These are phyloP conservation scores for Hemiprocne comata DNA, from an alignment of 2,113 vertebrate species.

Conservation along the genomic window DNA sequence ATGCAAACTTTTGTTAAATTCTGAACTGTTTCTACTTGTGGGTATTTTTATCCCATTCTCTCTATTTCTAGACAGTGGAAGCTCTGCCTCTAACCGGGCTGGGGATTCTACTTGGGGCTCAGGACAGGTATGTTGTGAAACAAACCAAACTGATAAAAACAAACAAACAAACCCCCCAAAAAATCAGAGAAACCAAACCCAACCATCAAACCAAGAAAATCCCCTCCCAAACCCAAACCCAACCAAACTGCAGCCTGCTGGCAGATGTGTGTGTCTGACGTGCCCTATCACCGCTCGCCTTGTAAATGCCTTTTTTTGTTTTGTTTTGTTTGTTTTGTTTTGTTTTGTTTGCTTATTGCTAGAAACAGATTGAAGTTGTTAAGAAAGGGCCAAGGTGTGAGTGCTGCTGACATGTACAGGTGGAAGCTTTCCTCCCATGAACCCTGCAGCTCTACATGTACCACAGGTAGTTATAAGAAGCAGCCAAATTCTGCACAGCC, in stretches of 20 bases:
- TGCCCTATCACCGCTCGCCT: conserved; percentile 25
- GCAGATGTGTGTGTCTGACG: neutral
- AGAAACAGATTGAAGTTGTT: conserved; percentile 89
- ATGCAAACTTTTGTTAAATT: conserved; percentile 48
- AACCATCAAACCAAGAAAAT: conserved; percentile 45
- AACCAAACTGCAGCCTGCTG: conserved; percentile 32
- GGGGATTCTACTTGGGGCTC: conserved; percentile 74
- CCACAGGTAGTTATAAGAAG: conserved; percentile 83
- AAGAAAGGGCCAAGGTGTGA: conserved; percentile 91
- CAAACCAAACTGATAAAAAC: conserved; percentile 6
- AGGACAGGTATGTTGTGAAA: conserved; percentile 74
- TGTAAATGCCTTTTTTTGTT: conserved; percentile 34
- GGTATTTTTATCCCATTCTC: conserved; percentile 75
- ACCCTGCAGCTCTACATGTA: conserved; percentile 96
- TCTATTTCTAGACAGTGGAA: conserved; percentile 76
- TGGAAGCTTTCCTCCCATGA: conserved; percentile 98
- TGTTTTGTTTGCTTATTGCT: conserved; percentile 26
- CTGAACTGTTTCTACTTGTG: conserved; percentile 58
- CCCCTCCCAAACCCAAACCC: conserved; percentile 37
- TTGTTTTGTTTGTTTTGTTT: neutral
- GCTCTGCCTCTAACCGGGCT: conserved; percentile 71
- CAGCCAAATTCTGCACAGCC: conserved; percentile 42
- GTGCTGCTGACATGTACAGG: conserved; percentile 96
- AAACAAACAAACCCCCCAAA: neutral
- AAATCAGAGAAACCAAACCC: neutral